Conservation (phyloP, 2,797 vertebrate genomes). For the Otolemur crassicaudatus region DNA sequence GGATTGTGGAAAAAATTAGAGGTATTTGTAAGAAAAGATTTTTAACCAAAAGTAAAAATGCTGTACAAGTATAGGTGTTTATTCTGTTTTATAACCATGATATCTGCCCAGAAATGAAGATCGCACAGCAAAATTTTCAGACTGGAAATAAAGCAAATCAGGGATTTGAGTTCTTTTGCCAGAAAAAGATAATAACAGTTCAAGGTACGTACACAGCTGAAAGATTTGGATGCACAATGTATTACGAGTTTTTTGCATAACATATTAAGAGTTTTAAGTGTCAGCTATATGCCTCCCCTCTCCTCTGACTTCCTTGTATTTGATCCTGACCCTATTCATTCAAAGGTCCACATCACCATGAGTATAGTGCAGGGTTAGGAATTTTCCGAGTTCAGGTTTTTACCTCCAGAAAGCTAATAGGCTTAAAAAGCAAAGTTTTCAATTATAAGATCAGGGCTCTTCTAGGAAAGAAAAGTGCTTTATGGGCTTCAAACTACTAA, state of each 20-base stretch:
- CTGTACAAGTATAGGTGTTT: background rate
- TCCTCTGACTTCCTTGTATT: background rate
- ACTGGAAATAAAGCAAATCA: background rate
- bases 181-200: constrained; percentile 1
- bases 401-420: background rate
- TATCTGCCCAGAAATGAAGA: background rate
- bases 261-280: background rate
- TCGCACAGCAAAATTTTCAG: background rate
- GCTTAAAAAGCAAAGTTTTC: background rate
- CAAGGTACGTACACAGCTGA: background rate
- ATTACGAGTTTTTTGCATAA: background rate
- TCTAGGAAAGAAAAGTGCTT: background rate
- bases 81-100: background rate
- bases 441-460: background rate
- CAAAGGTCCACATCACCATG: background rate
- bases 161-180: background rate
- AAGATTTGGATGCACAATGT: background rate
- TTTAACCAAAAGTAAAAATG: constrained; percentile 41
- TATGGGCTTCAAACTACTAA: background rate
- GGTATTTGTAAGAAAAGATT: background rate
- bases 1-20: background rate
- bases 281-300: background rate
- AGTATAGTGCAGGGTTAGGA: background rate
- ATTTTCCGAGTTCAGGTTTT: background rate
- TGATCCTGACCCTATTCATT: background rate